These are phyloP conservation scores for Bombyx mori DNA, from an alignment of 1,140 invertebrate species.

Conservation along the genomic window ASM3026992v2 NC_085120.1:6524001-6524500, in stretches of 20 bases:
- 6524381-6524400: conserved; percentile 52
- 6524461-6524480: conserved; percentile 77
- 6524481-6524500: conserved; percentile 77
- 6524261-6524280: conserved; percentile 14
- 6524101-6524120: conserved; percentile 65
- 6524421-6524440: conserved; percentile 85
- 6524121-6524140: conserved; percentile 61
- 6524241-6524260: conserved; percentile 58
- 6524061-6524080: conserved; percentile 71
- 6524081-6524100: conserved; percentile 66
- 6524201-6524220: conserved; percentile 35
- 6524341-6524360: conserved; percentile 47
- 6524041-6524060: conserved; percentile 65
- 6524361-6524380: conserved; percentile 38
- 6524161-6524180: conserved; percentile 40
- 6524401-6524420: conserved; percentile 70
- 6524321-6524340: conserved; percentile 45
- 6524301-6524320: conserved; percentile 40
- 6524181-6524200: conserved; percentile 22
- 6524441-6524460: conserved; percentile 80
- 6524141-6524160: conserved; percentile 54
- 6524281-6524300: conserved; percentile 35
- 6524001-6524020: conserved; percentile 50
- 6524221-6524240: conserved; percentile 37
- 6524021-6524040: conserved; percentile 66